A percentile compares a stretch with the other conserved stretches of the same genome.
Conservation (phyloP, 2,888 invertebrate species). For the Romanomermis culicivorax region DNA sequence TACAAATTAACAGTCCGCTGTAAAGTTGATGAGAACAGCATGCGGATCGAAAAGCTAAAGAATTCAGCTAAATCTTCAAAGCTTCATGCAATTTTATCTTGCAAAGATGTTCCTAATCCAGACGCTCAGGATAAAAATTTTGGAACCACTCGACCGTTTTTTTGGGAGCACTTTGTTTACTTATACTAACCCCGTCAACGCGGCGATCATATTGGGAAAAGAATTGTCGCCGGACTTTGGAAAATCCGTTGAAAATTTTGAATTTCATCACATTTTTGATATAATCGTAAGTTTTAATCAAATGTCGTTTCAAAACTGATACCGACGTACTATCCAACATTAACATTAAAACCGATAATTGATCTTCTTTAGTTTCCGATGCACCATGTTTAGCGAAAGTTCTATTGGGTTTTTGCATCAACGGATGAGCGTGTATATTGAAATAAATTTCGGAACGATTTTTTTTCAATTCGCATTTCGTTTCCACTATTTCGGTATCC, state of each 20-base stretch:
- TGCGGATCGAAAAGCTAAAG: too few species aligned
- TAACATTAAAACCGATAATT: neutral
- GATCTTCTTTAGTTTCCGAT: neutral
- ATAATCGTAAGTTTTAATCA: neutral
- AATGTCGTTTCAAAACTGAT: neutral
- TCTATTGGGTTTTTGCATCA: neutral
- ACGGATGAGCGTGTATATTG: conserved; percentile 3
- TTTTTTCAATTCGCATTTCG: neutral
- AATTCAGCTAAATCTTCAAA: too few species aligned
- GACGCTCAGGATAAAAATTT: too few species aligned
- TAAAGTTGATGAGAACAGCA: too few species aligned
- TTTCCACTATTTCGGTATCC: neutral
- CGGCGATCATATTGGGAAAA: conserved; percentile 9
- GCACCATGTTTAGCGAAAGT: neutral
- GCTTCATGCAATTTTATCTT: too few species aligned
- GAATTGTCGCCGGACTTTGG: conserved; percentile 5
- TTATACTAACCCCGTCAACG: conserved; percentile 3
- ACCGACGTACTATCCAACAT: neutral
- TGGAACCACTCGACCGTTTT: neutral
- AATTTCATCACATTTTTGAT: neutral
- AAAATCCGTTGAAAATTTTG: neutral
- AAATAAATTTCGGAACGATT: neutral
- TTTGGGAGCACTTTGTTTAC: too few species aligned
- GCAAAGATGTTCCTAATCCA: too few species aligned
- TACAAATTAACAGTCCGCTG: too few species aligned